Evolutionary conservation across 1,140 invertebrate genomes (phyloP).

Genomic region (Drosophila paulistorum): DNA sequence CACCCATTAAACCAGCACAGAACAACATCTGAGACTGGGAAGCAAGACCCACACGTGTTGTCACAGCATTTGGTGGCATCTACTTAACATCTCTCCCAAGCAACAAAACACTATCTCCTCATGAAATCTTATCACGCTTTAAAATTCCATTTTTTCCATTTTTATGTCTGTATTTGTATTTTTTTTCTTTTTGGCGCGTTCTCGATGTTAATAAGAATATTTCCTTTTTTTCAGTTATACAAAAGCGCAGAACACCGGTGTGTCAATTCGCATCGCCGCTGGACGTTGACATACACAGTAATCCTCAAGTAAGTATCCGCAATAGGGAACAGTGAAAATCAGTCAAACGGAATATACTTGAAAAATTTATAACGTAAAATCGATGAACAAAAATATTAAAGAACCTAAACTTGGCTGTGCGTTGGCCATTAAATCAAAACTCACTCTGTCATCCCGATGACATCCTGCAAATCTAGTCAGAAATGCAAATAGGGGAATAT

Average conservation of each 20-base stretch:
- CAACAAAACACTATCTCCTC: slow-evolving; percentile 36
- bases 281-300: slow-evolving; percentile 97
- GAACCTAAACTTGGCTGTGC: no score
- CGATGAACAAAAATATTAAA: no score
- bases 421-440: no score
- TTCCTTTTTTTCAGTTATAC: slow-evolving; percentile 89
- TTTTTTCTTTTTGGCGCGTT: slow-evolving; percentile 28
- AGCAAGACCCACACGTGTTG: slow-evolving; percentile 25
- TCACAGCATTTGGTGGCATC: slow-evolving; percentile 32
- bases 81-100: slow-evolving; percentile 53
- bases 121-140: slow-evolving; percentile 62
- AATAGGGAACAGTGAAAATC: slow-evolving; percentile 15
- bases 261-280: slow-evolving; percentile 98
- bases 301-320: slow-evolving; percentile 92
- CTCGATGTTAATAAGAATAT: slow-evolving; percentile 51
- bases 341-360: neutral
- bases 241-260: slow-evolving; percentile 93
- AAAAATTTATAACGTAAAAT: neutral
- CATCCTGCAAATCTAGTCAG: no score
- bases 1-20: neutral
- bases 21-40: slow-evolving; percentile 7
- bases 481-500: no score
- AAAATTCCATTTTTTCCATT: slow-evolving; percentile 6
- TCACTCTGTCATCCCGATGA: no score
- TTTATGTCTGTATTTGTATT: neutral